Percentiles rank a stretch among this genome's conserved stretches.
These are phyloP conservation scores for Lasius platythorax DNA, from an alignment of 2,888 invertebrate species.

Conservation along the genomic window DNA sequence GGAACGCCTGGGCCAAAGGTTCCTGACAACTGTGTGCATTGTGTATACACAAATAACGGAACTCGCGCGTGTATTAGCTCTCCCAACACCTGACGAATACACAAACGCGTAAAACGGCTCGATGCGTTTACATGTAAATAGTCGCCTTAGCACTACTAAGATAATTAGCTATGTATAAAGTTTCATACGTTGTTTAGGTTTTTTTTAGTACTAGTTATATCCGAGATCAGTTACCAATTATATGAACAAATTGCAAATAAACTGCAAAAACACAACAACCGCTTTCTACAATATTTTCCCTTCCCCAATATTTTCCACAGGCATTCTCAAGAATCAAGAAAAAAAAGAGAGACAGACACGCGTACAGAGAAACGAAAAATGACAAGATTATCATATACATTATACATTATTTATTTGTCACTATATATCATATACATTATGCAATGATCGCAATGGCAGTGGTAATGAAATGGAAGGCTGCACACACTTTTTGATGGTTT, in stretches of 20 bases:
- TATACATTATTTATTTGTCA: slow-evolving; percentile 46
- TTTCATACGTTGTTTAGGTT: slow-evolving; percentile 84
- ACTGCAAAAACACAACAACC: slow-evolving; percentile 63
- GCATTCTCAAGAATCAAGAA: not conserved
- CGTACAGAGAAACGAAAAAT: slow-evolving; percentile 41
- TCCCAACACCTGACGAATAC: not conserved
- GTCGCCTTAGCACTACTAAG: slow-evolving; percentile 76
- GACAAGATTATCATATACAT: slow-evolving; percentile 7
- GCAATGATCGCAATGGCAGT: slow-evolving; percentile 41
- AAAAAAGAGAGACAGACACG: not conserved
- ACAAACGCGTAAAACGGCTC: slow-evolving; percentile 67
- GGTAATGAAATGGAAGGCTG: slow-evolving; percentile 38
- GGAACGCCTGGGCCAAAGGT: slow-evolving; percentile 70
- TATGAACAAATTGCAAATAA: slow-evolving; percentile 83
- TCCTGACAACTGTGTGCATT: slow-evolving; percentile 28
- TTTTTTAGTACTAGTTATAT: slow-evolving; percentile 83
- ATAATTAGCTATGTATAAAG: slow-evolving; percentile 82
- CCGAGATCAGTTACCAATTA: slow-evolving; percentile 84
- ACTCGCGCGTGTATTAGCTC: slow-evolving; percentile 2
- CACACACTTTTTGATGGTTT: slow-evolving; percentile 34
- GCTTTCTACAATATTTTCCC: not conserved
- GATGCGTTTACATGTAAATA: slow-evolving; percentile 79
- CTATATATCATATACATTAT: slow-evolving; percentile 43
- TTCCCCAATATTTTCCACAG: not conserved
- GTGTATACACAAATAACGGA: not conserved